phyloP scores from a whole-genome alignment of 2,888 invertebrate species.

The Drosophila bunnanda region DNA sequence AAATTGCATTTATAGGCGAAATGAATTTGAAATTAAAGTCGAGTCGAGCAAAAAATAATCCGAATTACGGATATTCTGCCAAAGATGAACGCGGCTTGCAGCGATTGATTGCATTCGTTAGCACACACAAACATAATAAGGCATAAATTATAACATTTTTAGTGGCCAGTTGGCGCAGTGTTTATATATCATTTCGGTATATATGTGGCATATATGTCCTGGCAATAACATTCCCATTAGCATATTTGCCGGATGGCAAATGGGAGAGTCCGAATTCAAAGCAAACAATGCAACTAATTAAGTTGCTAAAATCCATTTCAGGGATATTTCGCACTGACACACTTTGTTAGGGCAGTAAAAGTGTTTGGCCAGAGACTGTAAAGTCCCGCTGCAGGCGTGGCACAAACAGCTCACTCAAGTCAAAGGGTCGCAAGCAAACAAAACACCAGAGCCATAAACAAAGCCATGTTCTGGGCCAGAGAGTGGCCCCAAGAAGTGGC shows the following conservation, averaged over 20 bases:
- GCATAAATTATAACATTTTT: conserved; percentile 53
- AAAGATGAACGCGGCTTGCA: conserved; percentile 17
- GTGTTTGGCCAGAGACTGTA: conserved; percentile 36
- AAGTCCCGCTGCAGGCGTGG: conserved; percentile 31
- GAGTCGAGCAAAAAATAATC: conserved; percentile 21
- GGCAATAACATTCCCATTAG: conserved; percentile 34
- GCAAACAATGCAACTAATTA: conserved; percentile 44
- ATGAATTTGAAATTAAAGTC: conserved; percentile 59
- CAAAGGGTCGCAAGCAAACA: conserved; percentile 34
- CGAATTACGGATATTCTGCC: conserved; percentile 37
- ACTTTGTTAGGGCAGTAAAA: not conserved
- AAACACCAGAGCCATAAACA: conserved; percentile 27
- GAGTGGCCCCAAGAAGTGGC: conserved; percentile 21
- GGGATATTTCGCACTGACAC: not conserved
- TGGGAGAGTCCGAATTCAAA: conserved; percentile 12
- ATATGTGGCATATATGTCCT: not conserved
- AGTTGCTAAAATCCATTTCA: conserved; percentile 28
- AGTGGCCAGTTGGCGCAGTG: conserved; percentile 27
- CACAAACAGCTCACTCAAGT: conserved; percentile 41
- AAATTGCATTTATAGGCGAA: conserved; percentile 65
- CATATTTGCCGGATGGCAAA: conserved; percentile 23
- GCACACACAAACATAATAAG: conserved; percentile 36
- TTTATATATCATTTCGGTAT: conserved; percentile 43
- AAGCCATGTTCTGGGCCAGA: conserved; percentile 7
- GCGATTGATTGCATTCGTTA: conserved; percentile 37